Percentiles rank a stretch among this genome's conserved stretches.
Evolutionary conservation across 1,140 invertebrate species (phyloP).

Genomic region (Lepidurus packardi): DNA sequence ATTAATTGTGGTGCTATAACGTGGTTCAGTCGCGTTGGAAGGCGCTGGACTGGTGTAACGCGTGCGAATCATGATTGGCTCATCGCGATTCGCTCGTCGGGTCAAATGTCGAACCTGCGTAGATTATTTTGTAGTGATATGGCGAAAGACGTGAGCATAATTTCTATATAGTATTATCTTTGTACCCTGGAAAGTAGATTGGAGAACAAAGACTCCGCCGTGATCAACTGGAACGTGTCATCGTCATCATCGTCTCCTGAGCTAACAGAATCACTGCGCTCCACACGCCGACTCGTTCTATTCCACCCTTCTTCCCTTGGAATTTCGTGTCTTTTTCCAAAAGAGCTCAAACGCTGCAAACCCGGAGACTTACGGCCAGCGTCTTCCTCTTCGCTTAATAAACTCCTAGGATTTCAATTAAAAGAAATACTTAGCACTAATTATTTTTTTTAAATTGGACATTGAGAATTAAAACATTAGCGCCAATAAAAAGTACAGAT

Average conservation of each 20-base stretch:
- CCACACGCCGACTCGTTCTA: conserved; percentile 1
- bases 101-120: conserved; percentile 34
- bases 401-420: neutral
- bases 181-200: conserved; percentile 72
- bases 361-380: neutral
- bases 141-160: neutral
- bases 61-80: conserved; percentile 34
- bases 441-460: no score
- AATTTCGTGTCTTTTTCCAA: conserved; percentile 27
- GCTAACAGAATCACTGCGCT: conserved; percentile 56
- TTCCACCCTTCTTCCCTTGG: conserved; percentile 6
- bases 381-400: conserved; percentile 14
- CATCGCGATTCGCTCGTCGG: conserved; percentile 24
- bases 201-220: conserved; percentile 82
- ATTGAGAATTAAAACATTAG: neutral
- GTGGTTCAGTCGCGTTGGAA: neutral
- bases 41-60: conserved; percentile 32
- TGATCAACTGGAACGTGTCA: conserved; percentile 81
- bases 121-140: conserved; percentile 39
- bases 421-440: neutral
- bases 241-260: conserved; percentile 75
- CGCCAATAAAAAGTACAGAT: neutral
- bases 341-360: conserved; percentile 33
- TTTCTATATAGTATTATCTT: conserved; percentile 5
- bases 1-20: neutral